Base-by-base conservation (phyloP, 2,797 vertebrate species). In the Cottoperca gobio region DNA sequence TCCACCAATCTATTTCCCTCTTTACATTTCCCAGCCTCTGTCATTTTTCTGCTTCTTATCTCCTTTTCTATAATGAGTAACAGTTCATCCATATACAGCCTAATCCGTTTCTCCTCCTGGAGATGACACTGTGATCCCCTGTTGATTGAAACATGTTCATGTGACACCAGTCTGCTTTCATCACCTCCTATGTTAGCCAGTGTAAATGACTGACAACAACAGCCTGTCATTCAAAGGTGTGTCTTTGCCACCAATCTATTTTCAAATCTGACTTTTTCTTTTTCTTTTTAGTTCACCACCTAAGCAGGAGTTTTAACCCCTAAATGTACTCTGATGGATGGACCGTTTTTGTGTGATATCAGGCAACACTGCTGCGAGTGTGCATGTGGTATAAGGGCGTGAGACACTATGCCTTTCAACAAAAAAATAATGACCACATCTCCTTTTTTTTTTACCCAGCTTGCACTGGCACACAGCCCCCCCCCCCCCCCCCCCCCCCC, bases 41-140 rank as follows among this genome's bases (percentile, higher is more conserved):
- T 37, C 43, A 39, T 59, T 70, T 85, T 58, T 70, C 17, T 65
- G 8, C 40, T 65, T 39, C 39, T 69, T 76, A 58, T 49, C 63
- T 61, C 54, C 43, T 64, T 75, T 76, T 73, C 64, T 55, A 28
- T 49, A 81, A 61, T 64, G 57, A 62, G 9, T 45, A 50, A 61
- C 33, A 65, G 10, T 35, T 78, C 46, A 57, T 76, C 45, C 76
- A 53, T 76, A 84, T 76, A 39, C 39, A 67, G n/a, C 66, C 69
- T 19, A 52, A 70, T 81, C 54, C 26, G 42, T 82, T 63, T 75
- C 54, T 76, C 74, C 69, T 85, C 65, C 63, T 58, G 62, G 77
- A 83, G 76, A 66, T 83, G 76, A 50, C 70, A 70, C 67, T 78
- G 72, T 74, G 70, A 76, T 75, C 28, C 46, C 57, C 66, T 76